Evolutionary conservation across 2,888 invertebrate species (phyloP), one percentile per base, ranked within the genome.

Genomic region (Hypolimnas misippus): DNA sequence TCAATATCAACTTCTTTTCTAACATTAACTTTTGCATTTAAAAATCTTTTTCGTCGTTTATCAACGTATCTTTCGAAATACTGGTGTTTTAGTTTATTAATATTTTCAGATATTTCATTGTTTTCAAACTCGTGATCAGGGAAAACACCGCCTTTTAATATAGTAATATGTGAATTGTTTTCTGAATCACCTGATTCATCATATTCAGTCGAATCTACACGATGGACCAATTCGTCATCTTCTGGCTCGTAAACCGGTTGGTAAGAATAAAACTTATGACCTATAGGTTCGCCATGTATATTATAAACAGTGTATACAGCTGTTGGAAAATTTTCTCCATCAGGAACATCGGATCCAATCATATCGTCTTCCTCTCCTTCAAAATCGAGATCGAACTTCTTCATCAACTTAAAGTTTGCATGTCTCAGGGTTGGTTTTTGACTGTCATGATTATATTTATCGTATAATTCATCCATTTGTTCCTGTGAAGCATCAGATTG

Each of bases 161-260:
- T 75, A n/a, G 91, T 89, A 0, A 84, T 70, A 62, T 89, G 84
- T 25, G 85, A 76, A 10, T 84, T 68, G 38, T 83, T 83, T 70
- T 83, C 81, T 25, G 73, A 71, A 64, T 86, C 84, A 53, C 71
- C 76, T 3, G 82, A 76, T 50, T 85, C 79, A 63, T 85, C 83
- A 49, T 87, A 87, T 62, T 90, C 87, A 1, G 82, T 74, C 1
- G 77, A 77, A 51, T 86, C 87, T 21, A 84, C 85, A 57, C 73
- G 71, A 31, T 82, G 83, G 0, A 86, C 66, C 16, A 87, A 69
- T 40, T 89, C 90, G 38, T 83, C 86, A 40, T 84, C 86, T 74
- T 91, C 90, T 3, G 90, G 90, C 69, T 90, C 90, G 56, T 90
- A 91, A 0, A 88, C 89, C n/a, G 91, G 92, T 74, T 91, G 92